Evolutionary conservation across 1,140 invertebrate genomes (phyloP), one percentile per base, ranked within the genome.

Genomic region (Neodiprion virginianus): DNA sequence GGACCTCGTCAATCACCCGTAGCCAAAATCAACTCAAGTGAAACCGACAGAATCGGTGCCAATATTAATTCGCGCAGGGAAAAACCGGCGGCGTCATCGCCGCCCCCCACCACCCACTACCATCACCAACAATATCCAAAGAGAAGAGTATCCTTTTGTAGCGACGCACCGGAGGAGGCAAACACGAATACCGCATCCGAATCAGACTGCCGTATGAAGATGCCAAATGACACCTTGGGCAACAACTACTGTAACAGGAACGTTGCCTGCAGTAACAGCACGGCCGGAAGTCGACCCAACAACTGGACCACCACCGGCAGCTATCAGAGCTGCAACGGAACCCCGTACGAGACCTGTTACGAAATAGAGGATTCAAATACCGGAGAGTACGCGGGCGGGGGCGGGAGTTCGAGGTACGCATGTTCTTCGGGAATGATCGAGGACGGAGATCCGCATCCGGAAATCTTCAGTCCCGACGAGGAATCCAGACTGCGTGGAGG

Each of bases 401-500:
- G 28, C 28, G 28, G 28, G 28, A 61, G n/a, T 1, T 12, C 11
- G n/a, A 61, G 11, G 11, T 17, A 61, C 11, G 53, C n/a, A 5
- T 61, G 53, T 17, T 61, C 53, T 8, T 17, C 53, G n/a, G n/a
- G 8, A 12, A 14, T 17, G 11, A 12, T 17, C 53, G 53, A 61
- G n/a, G 53, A 61, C 53, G 53, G 53, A 8, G 11, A 12, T 61
- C 53, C 53, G 53, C 53, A 8, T 8, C 53, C 53, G 11, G 11
- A 12, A 12, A 40, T 40, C 28, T 0, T 40, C 28, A 12, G 5
- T 14, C 28, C 5, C 28, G 53, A 61, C 7, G 11, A 17, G 4
- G 77, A 78, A 11, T 17, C 8, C 11, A 79, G 85, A 49, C 78
- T 86, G 79, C 79, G 85, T 66, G 79, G 83, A 61, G 81, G 83